These are phyloP conservation scores for Himalopsyche japonica DNA, from an alignment of 2,888 invertebrate genomes.

Conservation along the genomic window DNA sequence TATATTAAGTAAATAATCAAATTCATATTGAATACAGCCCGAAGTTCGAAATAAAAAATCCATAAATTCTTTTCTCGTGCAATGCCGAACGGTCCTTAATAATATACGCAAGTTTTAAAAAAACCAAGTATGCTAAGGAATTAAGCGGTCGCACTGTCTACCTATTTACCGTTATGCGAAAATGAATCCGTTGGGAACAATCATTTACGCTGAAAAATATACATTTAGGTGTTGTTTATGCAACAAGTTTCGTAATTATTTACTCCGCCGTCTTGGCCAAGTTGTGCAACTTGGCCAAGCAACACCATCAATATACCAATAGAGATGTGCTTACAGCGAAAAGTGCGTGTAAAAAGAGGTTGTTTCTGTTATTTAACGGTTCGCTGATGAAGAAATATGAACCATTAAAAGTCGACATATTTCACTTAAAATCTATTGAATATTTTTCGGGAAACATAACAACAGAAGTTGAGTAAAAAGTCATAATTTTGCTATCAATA, in stretches of 20 bases:
- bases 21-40: too few species aligned
- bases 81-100: too few species aligned
- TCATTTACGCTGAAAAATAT: conserved; percentile 36
- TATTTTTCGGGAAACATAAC: too few species aligned
- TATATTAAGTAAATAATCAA: too few species aligned
- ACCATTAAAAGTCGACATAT: neutral
- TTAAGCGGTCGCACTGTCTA: neutral
- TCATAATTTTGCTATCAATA: too few species aligned
- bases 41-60: too few species aligned
- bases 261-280: neutral
- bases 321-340: neutral
- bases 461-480: too few species aligned
- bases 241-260: conserved; percentile 34
- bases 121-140: too few species aligned
- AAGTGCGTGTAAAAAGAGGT: too few species aligned
- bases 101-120: too few species aligned
- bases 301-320: neutral
- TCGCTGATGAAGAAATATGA: neutral
- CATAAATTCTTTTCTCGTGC: too few species aligned
- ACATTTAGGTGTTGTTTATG: conserved; percentile 38
- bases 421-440: too few species aligned
- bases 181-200: conserved; percentile 26
- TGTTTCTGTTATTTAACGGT: neutral
- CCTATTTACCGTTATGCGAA: neutral
- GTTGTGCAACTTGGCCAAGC: neutral